A percentile compares a stretch with the other conserved stretches of the same genome.
phyloP scores from a whole-genome alignment of 2,888 invertebrate species.

The Cantharis rustica region DNA sequence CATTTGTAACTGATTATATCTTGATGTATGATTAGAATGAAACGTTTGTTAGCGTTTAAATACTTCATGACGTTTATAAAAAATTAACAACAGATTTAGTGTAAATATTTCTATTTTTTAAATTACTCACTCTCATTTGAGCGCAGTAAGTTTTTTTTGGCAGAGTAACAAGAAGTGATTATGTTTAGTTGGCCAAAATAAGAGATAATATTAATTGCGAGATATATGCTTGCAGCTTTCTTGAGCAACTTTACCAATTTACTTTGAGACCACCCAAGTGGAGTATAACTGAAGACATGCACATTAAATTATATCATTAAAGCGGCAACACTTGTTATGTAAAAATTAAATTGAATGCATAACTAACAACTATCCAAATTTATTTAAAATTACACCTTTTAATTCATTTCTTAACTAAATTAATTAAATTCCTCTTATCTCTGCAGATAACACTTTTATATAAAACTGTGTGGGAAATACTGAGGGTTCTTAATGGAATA shows the following conservation, averaged over 20 bases:
- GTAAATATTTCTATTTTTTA: neutral
- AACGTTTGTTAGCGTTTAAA: neutral
- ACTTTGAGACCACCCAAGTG: conserved; percentile 50
- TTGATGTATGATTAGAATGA: neutral
- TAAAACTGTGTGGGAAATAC: neutral
- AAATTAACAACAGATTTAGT: neutral
- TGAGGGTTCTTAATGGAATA: neutral
- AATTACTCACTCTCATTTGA: neutral
- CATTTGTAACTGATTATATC: neutral
- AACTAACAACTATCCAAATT: neutral
- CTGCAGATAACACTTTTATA: neutral
- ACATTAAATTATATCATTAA: conserved; percentile 53
- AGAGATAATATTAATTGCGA: conserved; percentile 20
- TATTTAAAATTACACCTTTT: neutral
- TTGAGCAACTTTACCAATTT: conserved; percentile 47
- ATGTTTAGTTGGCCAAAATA: conserved; percentile 65
- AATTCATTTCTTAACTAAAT: neutral
- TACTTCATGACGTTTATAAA: neutral
- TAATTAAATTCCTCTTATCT: neutral
- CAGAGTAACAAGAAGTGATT: conserved; percentile 16
- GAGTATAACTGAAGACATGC: conserved; percentile 48
- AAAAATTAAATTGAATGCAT: conserved; percentile 16
- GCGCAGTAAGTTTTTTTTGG: neutral
- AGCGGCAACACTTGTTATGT: conserved; percentile 33
- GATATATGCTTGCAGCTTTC: conserved; percentile 15